Evolutionary conservation across 2,113 vertebrate genomes (phyloP).

Genomic region (Recurvirostra avosetta): DNA sequence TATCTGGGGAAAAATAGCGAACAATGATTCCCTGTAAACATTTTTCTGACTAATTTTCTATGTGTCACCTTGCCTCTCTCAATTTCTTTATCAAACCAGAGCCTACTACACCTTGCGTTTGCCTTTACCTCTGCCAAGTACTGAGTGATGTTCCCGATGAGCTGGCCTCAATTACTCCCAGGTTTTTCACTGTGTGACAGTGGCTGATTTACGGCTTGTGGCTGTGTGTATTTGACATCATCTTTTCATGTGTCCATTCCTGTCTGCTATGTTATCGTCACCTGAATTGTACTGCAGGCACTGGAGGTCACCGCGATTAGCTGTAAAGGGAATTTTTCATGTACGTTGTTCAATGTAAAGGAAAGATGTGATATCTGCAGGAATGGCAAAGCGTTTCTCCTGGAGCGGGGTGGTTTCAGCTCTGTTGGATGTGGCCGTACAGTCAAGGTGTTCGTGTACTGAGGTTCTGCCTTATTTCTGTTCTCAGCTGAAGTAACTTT

Average conservation of each 20-base stretch:
- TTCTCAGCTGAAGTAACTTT: neutral
- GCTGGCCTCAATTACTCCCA: neutral
- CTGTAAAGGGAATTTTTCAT: neutral
- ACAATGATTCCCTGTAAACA: neutral
- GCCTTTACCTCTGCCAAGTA: neutral
- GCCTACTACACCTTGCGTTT: neutral
- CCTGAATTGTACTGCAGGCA: neutral
- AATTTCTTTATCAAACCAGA: neutral
- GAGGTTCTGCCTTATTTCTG: neutral
- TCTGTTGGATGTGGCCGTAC: rapidly evolving
- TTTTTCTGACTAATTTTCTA: neutral
- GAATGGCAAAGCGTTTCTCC: rapidly evolving
- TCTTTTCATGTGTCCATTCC: neutral
- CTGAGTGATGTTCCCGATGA: neutral
- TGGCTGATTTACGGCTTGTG: neutral
- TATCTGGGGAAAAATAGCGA: neutral
- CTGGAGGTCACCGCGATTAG: neutral
- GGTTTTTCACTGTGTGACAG: neutral
- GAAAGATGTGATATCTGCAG: neutral
- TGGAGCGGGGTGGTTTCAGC: neutral
- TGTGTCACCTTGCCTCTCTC: neutral
- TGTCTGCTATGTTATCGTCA: neutral
- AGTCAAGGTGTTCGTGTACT: neutral
- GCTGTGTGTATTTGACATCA: neutral
- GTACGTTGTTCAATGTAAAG: neutral